phyloP scores from a whole-genome alignment of 2,797 vertebrate species.

The Fratercula arctica region DNA sequence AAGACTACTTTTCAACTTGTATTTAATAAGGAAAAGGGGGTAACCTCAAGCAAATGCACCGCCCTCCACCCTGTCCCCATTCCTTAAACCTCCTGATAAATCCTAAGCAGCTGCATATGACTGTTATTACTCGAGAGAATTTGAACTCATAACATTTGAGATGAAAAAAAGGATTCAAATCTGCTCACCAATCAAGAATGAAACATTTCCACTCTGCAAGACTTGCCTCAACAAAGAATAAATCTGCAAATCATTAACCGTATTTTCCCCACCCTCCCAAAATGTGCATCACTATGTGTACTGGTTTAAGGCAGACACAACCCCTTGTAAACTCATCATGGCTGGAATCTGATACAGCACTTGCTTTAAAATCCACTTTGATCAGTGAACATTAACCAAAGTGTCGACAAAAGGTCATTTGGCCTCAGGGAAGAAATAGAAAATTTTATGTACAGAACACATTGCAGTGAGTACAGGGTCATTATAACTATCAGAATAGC shows the following conservation, averaged over 20 bases:
- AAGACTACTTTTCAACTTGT: neutral
- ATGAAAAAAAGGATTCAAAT: neutral
- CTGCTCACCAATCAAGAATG: neutral
- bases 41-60: neutral
- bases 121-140: neutral
- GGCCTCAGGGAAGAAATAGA: conserved; percentile 45
- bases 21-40: neutral
- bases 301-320: neutral
- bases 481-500: conserved; percentile 42
- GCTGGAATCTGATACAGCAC: conserved; percentile 4
- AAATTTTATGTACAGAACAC: conserved; percentile 70
- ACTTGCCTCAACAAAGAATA: neutral
- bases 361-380: conserved; percentile 67
- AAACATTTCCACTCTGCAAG: neutral
- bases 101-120: neutral
- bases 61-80: neutral
- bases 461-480: conserved; percentile 56
- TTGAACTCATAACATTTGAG: conserved; percentile 3
- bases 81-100: neutral
- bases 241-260: conserved; percentile 49
- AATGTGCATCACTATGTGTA: neutral
- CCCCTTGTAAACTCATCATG: neutral
- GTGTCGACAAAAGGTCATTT: conserved; percentile 53
- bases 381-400: conserved; percentile 62
- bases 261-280: neutral